phyloP scores from a whole-genome alignment of 2,113 vertebrate genomes.

The Labeo catla region DNA sequence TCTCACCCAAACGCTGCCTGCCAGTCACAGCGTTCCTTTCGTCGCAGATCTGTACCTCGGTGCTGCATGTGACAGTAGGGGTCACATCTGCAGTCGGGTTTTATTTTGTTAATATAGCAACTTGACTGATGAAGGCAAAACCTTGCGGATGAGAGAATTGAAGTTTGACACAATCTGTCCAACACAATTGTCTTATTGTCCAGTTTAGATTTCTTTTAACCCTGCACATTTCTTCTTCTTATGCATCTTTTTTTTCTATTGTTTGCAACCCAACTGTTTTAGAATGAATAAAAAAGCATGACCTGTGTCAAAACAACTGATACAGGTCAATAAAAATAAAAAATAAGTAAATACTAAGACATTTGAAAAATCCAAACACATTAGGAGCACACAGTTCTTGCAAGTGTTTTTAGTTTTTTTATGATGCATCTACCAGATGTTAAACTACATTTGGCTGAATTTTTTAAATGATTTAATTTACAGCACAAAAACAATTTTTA shows the following conservation, averaged over 20 bases:
- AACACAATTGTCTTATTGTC: background rate
- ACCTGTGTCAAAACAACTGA: background rate
- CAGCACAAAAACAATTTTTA: background rate
- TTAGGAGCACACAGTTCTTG: background rate
- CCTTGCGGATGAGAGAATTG: background rate
- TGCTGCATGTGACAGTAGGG: background rate
- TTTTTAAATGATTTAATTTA: background rate
- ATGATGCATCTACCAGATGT: background rate
- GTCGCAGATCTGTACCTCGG: constrained; percentile 6
- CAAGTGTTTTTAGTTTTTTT: background rate
- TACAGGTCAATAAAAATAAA: background rate
- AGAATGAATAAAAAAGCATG: background rate
- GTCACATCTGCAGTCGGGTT: constrained; percentile 22
- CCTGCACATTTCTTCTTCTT: background rate
- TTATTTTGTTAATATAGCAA: constrained; percentile 28
- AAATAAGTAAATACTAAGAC: background rate
- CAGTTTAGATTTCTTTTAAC: background rate
- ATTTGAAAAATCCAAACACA: background rate
- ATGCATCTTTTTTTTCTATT: background rate
- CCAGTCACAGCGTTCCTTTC: constrained; percentile 4
- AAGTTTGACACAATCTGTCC: background rate
- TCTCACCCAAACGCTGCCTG: constrained; percentile 28
- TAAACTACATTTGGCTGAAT: too few relatives aligned
- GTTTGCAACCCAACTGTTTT: background rate
- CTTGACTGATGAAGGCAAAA: constrained; percentile 32